Evolutionary conservation across 92 coral and sea anemone species (phyloP), one percentile per base, ranked within the genome.

Genomic region (Paramuricea clavata): DNA sequence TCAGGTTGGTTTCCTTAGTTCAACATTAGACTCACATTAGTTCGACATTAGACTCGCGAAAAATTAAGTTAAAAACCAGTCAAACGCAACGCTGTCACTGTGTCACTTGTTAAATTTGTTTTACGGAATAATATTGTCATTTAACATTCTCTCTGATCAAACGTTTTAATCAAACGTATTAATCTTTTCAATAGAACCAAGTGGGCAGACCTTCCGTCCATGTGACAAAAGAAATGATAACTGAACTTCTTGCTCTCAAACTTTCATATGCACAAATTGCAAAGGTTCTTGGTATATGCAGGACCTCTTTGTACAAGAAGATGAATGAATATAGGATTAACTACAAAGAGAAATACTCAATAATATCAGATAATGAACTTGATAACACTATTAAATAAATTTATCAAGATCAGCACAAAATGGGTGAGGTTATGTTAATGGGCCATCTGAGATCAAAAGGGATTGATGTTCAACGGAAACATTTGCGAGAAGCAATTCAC

Each of bases 241-340:
- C 42, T 36, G 42, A 36, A 36, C 42, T 36, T 36, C 42, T 36
- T 36, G 42, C 42, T 36, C 42, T 36, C 57, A 19, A 12, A 19
- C 57, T 49, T 49, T 49, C 57, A 16, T 12, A 2, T 12, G 15
- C 21, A 49, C 21, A 12, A 49, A 49, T 71, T 33, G 47, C 77
- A 27, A 36, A 17, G 80, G 27, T 74, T 36, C 80, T 74, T 17
- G 57, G 80, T 13, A 21, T 74, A 74, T 39, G 33, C 80, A 74
- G 80, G 57, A 74, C 80, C 57, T 16, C 80, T 17, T 43, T 74
- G 59, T 74, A 74, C 57, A 74, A 74, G 59, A 74, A 74, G 19
- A 74, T 74, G 80, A 12, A 49, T 36, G 59, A 74, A 44, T 74
- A 39, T 74, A 27, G 80, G 49, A 74, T 74, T 74, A 44, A 41